phyloP scores from a whole-genome alignment of 2,113 vertebrate species.

The Oreotragus oreotragus region DNA sequence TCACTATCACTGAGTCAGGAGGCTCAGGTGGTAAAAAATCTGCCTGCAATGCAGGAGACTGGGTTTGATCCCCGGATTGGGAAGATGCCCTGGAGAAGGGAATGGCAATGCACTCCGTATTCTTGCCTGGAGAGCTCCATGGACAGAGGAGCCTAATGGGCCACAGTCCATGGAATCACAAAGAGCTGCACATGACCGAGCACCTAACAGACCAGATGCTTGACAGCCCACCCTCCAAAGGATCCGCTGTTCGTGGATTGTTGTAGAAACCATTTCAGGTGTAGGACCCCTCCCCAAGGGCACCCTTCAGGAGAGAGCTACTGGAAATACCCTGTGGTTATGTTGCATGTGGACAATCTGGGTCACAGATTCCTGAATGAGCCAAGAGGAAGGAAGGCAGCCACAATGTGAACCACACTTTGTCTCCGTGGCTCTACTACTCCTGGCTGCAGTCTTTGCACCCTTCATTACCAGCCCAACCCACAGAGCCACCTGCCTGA shows the following conservation, averaged over 20 bases:
- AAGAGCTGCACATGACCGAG: not conserved
- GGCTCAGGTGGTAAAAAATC: not conserved
- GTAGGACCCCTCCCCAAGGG: not conserved
- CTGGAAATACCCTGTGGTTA: accelerated
- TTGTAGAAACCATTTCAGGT: not conserved
- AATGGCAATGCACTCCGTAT: not conserved
- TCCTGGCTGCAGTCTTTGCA: not conserved
- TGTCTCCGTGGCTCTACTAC: accelerated
- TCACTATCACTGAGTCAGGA: not conserved
- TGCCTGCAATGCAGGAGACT: not conserved
- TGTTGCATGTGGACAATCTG: accelerated
- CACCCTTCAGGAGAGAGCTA: not conserved
- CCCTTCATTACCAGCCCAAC: accelerated
- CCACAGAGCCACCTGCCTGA: no score
- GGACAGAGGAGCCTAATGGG: not conserved
- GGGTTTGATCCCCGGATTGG: not conserved
- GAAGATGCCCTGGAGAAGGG: not conserved
- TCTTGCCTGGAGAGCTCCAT: not conserved
- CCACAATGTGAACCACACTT: accelerated
- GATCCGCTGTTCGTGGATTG: accelerated
- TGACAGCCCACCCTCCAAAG: not conserved
- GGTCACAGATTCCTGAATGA: not conserved
- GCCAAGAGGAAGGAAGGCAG: no score
- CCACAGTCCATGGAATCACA: not conserved
- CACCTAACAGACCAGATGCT: not conserved